phyloP scores from a whole-genome alignment of 2,797 vertebrate species.

The Tauraco hartlaubi region DNA sequence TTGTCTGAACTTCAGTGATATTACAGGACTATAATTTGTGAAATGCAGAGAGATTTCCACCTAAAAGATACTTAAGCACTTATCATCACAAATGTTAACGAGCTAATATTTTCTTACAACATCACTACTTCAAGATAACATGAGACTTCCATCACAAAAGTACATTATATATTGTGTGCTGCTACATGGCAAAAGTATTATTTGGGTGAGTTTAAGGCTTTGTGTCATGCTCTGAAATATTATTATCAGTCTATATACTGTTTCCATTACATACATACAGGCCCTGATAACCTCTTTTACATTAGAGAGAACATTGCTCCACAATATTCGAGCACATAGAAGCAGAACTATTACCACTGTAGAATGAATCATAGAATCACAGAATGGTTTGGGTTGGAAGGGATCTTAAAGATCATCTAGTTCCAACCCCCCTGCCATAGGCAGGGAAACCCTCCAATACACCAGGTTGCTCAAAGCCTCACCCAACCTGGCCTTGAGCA shows the following conservation, averaged over 20 bases:
- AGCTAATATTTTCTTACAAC: neutral
- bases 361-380: neutral
- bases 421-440: no score
- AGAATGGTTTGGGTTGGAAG: no score
- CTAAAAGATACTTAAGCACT: neutral
- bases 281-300: neutral
- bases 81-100: neutral
- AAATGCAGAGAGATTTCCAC: neutral
- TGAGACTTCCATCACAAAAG: neutral
- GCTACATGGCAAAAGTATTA: neutral
- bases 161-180: neutral
- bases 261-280: neutral
- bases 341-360: neutral
- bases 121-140: neutral
- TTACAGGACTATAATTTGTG: neutral
- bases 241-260: neutral
- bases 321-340: neutral
- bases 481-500: no score
- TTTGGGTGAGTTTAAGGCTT: neutral
- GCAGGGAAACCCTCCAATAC: no score
- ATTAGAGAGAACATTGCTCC: neutral
- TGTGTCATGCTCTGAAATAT: neutral
- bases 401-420: no score
- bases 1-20: neutral
- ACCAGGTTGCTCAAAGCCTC: no score